Base-by-base conservation (phyloP, 2,888 invertebrate genomes). In the Axea sp. region DNA sequence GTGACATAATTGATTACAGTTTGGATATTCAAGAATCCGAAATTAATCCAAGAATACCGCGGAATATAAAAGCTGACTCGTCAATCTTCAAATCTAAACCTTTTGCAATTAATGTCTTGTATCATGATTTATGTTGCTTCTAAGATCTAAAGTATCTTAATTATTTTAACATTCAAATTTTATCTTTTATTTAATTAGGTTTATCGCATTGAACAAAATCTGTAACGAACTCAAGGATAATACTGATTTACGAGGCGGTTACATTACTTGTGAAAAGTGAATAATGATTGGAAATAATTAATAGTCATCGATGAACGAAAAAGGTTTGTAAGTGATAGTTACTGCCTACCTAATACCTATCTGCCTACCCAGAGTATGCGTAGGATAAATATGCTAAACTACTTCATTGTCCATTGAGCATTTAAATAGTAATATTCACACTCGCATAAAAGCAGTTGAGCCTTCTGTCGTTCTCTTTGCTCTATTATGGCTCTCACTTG, bases 331-430 rank as follows among this genome's bases (percentile, higher is more conserved):
- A 65, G 45, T 45, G 55, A 55, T 45, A 33, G 49, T 49, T 24
- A 30, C 67, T 57, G 9, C 67, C 49, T 68, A 68, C 67, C 49
- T 9, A 68, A 68, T 59, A 51, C 59, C 68, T 39, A 49, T 57
- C 51, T 45, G 14, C 67, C 57, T 67, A 67, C 57, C 67, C 43
- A 49, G 8, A 19, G 6, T 2, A 28, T 7, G 69, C 60, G 60
- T 69, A 69, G 71, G 62, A 55, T 71, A 62, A 62, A 71, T 71
- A 71, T 71, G 62, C 62, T 71, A 62, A 62, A 62, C 49, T 62
- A 33, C 47, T 55, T 62, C 55, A 71, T 71, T 71, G 62, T 71
- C 47, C 62, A 24, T 28, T 41, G 35, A 62, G 71, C 62, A 49
- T 71, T 71, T 62, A 71, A 62, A 62, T 55, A 62, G 47, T 45